A percentile compares a stretch with the other conserved stretches of the same genome.
Conservation (phyloP, 2,113 vertebrate genomes). For the Nothoprocta pentlandii region DNA sequence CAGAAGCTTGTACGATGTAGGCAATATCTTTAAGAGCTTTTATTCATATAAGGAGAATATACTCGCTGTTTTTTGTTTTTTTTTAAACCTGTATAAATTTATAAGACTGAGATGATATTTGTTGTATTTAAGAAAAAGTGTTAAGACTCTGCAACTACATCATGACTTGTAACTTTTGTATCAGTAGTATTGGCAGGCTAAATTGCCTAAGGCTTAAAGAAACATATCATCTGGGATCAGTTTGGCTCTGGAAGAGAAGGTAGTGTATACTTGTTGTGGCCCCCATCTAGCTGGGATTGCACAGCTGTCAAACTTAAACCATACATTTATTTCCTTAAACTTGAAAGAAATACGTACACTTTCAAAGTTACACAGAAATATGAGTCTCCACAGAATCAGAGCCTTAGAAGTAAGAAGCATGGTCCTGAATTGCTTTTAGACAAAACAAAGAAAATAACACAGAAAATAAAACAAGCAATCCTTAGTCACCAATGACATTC, state of each 20-base stretch:
- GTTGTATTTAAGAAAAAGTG: slow-evolving; percentile 52
- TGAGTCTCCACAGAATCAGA: neutral
- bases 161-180: slow-evolving; percentile 37
- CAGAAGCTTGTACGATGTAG: slow-evolving; percentile 92
- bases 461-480: neutral
- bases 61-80: neutral
- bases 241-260: slow-evolving; percentile 8
- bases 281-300: neutral
- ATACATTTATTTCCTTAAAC: neutral
- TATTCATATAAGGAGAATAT: slow-evolving; percentile 14
- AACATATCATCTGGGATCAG: neutral
- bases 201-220: slow-evolving; percentile 32
- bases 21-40: slow-evolving; percentile 81
- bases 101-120: slow-evolving; percentile 24
- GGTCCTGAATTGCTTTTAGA: neutral
- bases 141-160: slow-evolving; percentile 10
- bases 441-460: neutral
- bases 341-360: neutral
- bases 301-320: slow-evolving; percentile 24
- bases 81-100: slow-evolving; percentile 49
- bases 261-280: neutral
- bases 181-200: neutral
- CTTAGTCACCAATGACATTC: neutral
- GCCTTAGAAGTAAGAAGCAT: too few species aligned
- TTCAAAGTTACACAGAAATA: neutral